phyloP scores from a whole-genome alignment of 92 coral and sea anemone species.

The Muricea muricata region DNA sequence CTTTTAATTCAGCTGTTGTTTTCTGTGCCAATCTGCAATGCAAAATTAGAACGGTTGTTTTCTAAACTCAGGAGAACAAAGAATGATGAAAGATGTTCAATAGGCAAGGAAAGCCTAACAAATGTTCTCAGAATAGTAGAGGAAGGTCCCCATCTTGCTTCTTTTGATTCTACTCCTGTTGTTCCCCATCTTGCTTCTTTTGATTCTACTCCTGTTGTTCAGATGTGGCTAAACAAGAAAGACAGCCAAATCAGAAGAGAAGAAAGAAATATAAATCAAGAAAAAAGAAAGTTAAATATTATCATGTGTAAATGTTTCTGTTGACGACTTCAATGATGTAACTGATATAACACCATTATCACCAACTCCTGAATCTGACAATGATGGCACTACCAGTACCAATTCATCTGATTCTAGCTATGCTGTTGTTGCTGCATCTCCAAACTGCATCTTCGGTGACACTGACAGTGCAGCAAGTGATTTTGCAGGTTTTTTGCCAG shows the following conservation, averaged over 20 bases:
- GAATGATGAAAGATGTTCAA: conserved; percentile 70
- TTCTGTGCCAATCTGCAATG: conserved; percentile 78
- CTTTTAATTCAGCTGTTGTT: conserved; percentile 72
- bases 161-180: not conserved
- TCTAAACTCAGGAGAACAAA: conserved; percentile 70
- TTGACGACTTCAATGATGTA: too few relatives aligned
- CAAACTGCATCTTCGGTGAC: too few relatives aligned
- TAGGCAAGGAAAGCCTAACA: conserved; percentile 62
- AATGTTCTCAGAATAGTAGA: conserved; percentile 6
- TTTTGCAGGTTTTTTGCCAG: too few relatives aligned
- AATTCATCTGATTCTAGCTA: too few relatives aligned
- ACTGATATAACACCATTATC: too few relatives aligned
- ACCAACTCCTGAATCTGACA: too few relatives aligned
- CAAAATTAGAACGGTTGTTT: conserved; percentile 79
- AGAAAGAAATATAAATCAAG: conserved; percentile 54
- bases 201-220: conserved; percentile 45
- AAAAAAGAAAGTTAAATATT: conserved; percentile 28
- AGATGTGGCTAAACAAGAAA: conserved; percentile 55
- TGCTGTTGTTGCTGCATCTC: too few relatives aligned
- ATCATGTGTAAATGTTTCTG: too few relatives aligned
- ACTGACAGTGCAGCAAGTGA: too few relatives aligned
- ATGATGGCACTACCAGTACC: too few relatives aligned
- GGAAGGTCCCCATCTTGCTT: not conserved
- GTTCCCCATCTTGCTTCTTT: not conserved
- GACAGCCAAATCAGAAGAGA: conserved; percentile 55